Conservation (phyloP, 2,888 invertebrate species). For the Pyrocoelia pectoralis region DNA sequence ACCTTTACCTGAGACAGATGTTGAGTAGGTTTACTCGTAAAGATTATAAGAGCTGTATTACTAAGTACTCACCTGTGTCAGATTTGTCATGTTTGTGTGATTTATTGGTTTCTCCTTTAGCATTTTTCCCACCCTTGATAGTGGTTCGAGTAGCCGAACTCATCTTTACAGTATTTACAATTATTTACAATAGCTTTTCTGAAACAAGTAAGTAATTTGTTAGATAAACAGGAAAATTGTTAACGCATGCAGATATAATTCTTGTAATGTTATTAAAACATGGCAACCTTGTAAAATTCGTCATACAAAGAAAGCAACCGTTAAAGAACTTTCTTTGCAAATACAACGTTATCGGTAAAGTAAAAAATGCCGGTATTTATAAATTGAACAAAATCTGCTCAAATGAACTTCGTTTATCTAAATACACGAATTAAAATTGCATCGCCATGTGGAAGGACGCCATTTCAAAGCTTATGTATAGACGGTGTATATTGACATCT, state of each 20-base stretch:
- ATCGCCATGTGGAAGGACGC: slow-evolving; percentile 77
- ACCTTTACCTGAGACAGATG: slow-evolving; percentile 47
- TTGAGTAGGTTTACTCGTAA: not conserved
- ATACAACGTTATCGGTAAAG: slow-evolving; percentile 7
- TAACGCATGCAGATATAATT: not conserved
- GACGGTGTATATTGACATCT: slow-evolving; percentile 67
- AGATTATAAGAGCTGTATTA: no score
- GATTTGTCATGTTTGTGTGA: slow-evolving; percentile 58
- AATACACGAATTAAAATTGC: slow-evolving; percentile 41
- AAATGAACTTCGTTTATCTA: not conserved
- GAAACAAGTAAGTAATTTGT: slow-evolving; percentile 56
- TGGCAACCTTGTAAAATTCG: slow-evolving; percentile 34
- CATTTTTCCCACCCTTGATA: slow-evolving; percentile 67
- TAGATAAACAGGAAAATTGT: not conserved
- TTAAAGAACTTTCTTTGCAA: not conserved
- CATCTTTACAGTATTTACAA: slow-evolving; percentile 81
- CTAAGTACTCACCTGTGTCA: slow-evolving; percentile 54
- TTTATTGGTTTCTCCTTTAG: slow-evolving; percentile 54
- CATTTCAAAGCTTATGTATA: slow-evolving; percentile 73
- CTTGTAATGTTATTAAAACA: slow-evolving; percentile 30
- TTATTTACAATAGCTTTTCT: slow-evolving; percentile 76
- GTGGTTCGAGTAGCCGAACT: slow-evolving; percentile 75
- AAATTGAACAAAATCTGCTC: slow-evolving; percentile 1
- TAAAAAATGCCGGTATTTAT: slow-evolving; percentile 17
- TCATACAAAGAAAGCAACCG: slow-evolving; percentile 34